Percentiles rank a stretch among this genome's conserved stretches.
phyloP scores from a whole-genome alignment of 2,888 invertebrate genomes.

The Teleiodes luculella region DNA sequence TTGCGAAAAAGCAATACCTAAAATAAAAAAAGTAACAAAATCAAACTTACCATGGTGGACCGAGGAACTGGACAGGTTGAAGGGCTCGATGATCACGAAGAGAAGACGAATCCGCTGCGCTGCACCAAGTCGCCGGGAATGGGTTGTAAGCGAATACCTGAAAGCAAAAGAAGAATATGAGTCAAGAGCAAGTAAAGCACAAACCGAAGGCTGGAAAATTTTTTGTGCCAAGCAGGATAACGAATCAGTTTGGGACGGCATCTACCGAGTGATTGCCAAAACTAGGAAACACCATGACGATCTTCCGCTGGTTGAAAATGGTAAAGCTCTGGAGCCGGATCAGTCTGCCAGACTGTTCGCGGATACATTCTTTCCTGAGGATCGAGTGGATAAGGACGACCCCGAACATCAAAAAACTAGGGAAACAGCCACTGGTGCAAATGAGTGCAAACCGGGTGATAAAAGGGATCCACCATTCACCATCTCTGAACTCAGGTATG shows the following conservation, averaged over 20 bases:
- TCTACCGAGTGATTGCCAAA: slow-evolving; percentile 12
- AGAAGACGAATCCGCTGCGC: neutral
- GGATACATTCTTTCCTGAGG: no score
- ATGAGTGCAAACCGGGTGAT: neutral
- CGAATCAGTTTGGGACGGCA: slow-evolving; percentile 19
- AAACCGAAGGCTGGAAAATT: slow-evolving; percentile 24
- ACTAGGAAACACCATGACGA: neutral
- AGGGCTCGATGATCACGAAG: neutral
- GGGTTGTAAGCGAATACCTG: slow-evolving; percentile 1
- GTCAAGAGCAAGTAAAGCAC: slow-evolving; percentile 3
- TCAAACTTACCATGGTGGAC: neutral
- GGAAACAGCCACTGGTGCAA: neutral
- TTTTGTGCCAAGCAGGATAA: slow-evolving; percentile 23
- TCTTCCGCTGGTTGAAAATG: neutral
- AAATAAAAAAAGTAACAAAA: neutral
- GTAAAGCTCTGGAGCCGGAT: neutral
- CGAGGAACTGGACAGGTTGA: neutral
- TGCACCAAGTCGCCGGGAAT: neutral
- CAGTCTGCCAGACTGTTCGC: slow-evolving; percentile 14
- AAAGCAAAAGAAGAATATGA: slow-evolving; percentile 5
- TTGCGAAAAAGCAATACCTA: neutral
- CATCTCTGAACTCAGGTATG: neutral
- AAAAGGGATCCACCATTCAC: slow-evolving; percentile 6
- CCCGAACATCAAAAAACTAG: slow-evolving; percentile 3
- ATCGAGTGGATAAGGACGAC: neutral